These are phyloP conservation scores for Beris chalybata DNA, from an alignment of 2,888 invertebrate species.

Conservation along the genomic window DNA sequence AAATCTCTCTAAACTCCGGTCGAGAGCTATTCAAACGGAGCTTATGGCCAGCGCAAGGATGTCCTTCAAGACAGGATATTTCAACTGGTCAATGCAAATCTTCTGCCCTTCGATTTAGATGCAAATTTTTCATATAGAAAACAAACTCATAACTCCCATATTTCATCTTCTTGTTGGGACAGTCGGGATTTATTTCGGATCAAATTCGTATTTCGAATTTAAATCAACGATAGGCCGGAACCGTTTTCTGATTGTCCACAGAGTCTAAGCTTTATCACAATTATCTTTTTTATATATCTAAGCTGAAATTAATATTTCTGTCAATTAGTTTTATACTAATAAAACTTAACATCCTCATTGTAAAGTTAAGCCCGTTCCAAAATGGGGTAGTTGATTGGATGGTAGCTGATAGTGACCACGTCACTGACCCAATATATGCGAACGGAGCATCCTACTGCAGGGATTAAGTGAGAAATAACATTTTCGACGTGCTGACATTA, in stretches of 20 bases:
- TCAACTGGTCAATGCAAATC: slow-evolving; percentile 38
- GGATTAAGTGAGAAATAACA: slow-evolving; percentile 38
- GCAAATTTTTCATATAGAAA: slow-evolving; percentile 51
- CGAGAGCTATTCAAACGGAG: slow-evolving; percentile 15
- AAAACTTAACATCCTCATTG: no score
- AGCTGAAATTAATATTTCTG: no score
- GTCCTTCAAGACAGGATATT: slow-evolving; percentile 23
- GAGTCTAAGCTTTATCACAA: no score
- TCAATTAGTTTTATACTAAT: no score
- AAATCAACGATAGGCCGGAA: slow-evolving; percentile 15
- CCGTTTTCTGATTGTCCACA: no score
- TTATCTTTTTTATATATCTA: no score
- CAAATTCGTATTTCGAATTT: slow-evolving; percentile 33
- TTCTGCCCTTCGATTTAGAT: slow-evolving; percentile 52
- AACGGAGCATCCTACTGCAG: slow-evolving; percentile 35
- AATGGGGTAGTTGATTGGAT: no score
- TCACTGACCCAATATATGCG: slow-evolving; percentile 29
- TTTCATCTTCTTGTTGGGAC: slow-evolving; percentile 10
- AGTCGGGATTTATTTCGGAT: slow-evolving; percentile 31
- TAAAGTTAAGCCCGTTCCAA: no score
- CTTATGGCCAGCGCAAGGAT: slow-evolving; percentile 19
- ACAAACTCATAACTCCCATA: not conserved
- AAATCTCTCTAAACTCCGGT: slow-evolving; percentile 24
- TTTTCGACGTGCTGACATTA: slow-evolving; percentile 40
- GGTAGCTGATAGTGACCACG: slow-evolving; percentile 6